Percentiles rank a stretch among this genome's conserved stretches.
phyloP scores from a whole-genome alignment of 2,888 invertebrate genomes.

The Cantharis lateralis region DNA sequence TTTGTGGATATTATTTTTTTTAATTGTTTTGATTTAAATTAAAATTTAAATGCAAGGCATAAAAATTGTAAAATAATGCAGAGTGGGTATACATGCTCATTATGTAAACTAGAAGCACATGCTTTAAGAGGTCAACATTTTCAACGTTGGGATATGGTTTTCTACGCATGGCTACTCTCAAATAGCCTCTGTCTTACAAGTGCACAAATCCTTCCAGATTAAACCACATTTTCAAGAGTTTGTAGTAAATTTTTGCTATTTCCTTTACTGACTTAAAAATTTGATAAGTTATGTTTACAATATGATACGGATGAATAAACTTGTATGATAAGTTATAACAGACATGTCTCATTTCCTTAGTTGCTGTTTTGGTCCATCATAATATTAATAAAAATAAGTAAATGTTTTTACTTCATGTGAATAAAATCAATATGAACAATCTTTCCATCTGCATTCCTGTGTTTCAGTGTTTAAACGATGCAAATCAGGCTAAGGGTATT shows the following conservation, averaged over 20 bases:
- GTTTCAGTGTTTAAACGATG: no score
- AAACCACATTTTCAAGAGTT: slow-evolving; percentile 12
- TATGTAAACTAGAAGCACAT: background rate
- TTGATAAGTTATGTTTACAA: background rate
- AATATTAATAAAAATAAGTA: background rate
- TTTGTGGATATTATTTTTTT: no score
- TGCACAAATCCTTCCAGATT: slow-evolving; percentile 15
- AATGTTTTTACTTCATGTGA: background rate
- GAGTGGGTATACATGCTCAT: background rate
- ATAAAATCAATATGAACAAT: background rate
- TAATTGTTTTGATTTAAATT: background rate
- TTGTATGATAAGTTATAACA: no score
- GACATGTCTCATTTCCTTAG: no score
- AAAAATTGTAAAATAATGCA: background rate
- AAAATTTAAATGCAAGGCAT: background rate
- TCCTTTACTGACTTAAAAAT: background rate
- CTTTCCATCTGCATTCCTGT: no score
- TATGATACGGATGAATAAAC: background rate
- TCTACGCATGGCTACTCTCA: slow-evolving; percentile 19
- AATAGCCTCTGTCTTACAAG: slow-evolving; percentile 12
- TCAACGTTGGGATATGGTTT: slow-evolving; percentile 10
- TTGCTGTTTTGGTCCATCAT: background rate
- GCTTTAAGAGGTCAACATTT: slow-evolving; percentile 15
- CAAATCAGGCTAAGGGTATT: no score
- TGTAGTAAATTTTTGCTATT: slow-evolving; percentile 11